Conservation (phyloP, 2,888 invertebrate species). For the Tiliacea citrago region DNA sequence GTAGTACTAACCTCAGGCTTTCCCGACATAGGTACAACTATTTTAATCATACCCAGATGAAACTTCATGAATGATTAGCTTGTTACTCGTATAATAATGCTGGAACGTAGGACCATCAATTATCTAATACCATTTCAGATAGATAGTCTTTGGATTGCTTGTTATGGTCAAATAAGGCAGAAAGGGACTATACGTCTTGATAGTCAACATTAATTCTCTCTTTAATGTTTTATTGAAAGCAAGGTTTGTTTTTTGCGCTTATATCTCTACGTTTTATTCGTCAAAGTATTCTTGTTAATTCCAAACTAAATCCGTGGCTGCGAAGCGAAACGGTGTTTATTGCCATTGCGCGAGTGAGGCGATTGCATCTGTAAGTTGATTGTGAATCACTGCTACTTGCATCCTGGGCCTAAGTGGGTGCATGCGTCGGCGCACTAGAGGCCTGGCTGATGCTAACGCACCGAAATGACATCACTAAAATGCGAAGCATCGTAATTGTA, state of each 20-base stretch:
- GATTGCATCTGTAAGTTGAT: slow-evolving; percentile 48
- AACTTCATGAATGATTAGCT: slow-evolving; percentile 45
- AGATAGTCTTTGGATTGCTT: slow-evolving; percentile 12
- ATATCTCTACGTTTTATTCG: slow-evolving; percentile 11
- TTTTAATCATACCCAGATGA: slow-evolving; percentile 56
- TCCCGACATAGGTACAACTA: slow-evolving; percentile 40
- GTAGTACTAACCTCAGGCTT: slow-evolving; percentile 33
- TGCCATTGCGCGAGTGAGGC: slow-evolving; percentile 5
- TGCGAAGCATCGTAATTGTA: slow-evolving; percentile 68
- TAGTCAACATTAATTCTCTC: slow-evolving; percentile 8
- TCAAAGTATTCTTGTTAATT: slow-evolving; percentile 8
- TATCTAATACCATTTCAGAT: slow-evolving; percentile 37
- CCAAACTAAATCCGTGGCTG: not conserved
- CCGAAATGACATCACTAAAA: slow-evolving; percentile 63
- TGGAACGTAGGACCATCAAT: slow-evolving; percentile 25
- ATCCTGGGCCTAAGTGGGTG: slow-evolving; percentile 34
- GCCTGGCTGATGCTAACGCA: slow-evolving; percentile 59
- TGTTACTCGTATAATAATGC: slow-evolving; percentile 41
- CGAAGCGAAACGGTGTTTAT: slow-evolving; percentile 6
- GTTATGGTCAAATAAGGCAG: slow-evolving; percentile 39
- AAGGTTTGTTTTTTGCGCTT: not conserved
- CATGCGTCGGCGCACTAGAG: slow-evolving; percentile 29
- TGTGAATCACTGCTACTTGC: slow-evolving; percentile 40
- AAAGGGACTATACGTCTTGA: slow-evolving; percentile 10
- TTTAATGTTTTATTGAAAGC: slow-evolving; percentile 40